Evolutionary conservation across 2,888 invertebrate genomes (phyloP).

Genomic region (Campoplex capitator): DNA sequence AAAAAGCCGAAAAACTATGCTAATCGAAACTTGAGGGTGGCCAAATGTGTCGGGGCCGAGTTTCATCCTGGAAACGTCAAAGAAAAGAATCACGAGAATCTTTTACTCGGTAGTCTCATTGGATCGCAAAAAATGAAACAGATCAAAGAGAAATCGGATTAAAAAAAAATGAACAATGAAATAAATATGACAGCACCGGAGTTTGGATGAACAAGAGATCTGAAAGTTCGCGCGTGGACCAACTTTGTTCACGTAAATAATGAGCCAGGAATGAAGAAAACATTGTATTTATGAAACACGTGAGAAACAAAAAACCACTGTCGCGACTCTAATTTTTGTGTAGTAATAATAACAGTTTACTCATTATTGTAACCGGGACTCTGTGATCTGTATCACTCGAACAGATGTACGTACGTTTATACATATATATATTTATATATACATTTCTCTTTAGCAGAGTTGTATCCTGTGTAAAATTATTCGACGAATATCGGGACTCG

Average conservation of each 20-base stretch:
- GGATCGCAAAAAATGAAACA: slow-evolving; percentile 62
- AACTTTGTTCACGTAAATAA: slow-evolving; percentile 38
- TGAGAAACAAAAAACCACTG: slow-evolving; percentile 44
- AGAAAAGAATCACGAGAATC: slow-evolving; percentile 36
- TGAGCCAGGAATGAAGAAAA: slow-evolving; percentile 42
- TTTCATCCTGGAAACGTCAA: slow-evolving; percentile 45
- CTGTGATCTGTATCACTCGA: slow-evolving; percentile 61
- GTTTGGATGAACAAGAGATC: slow-evolving; percentile 39
- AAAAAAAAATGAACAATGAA: slow-evolving; percentile 49
- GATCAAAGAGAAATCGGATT: slow-evolving; percentile 52
- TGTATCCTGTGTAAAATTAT: slow-evolving; percentile 54
- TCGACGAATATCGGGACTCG: slow-evolving; percentile 35
- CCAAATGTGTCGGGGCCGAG: slow-evolving; percentile 43
- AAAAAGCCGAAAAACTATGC: slow-evolving; percentile 51
- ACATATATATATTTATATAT: slow-evolving; percentile 36
- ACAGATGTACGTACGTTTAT: slow-evolving; percentile 31
- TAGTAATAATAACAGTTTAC: slow-evolving; percentile 42
- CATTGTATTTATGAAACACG: slow-evolving; percentile 28
- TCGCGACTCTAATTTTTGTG: slow-evolving; percentile 43
- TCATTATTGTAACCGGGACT: slow-evolving; percentile 50
- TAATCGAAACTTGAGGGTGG: slow-evolving; percentile 63
- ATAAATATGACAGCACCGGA: slow-evolving; percentile 34
- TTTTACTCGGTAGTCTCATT: slow-evolving; percentile 54
- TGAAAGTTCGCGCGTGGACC: slow-evolving; percentile 18
- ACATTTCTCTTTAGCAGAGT: slow-evolving; percentile 44